phyloP scores from a whole-genome alignment of 2,797 vertebrate genomes.

The Myripristis murdjan region DNA sequence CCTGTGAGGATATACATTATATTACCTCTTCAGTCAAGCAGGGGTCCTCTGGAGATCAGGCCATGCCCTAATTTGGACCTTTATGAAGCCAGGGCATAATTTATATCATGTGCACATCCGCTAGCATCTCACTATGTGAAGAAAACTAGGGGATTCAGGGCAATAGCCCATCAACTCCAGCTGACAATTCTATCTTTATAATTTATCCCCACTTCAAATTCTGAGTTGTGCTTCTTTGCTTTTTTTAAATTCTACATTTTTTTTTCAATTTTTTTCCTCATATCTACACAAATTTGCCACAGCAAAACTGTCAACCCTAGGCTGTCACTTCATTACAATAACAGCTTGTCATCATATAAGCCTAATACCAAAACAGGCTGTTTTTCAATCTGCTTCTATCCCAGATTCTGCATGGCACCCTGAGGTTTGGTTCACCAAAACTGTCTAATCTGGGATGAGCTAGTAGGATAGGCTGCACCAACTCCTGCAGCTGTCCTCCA shows the following conservation, averaged over 20 bases:
- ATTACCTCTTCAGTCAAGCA: neutral
- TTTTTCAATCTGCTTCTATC: neutral
- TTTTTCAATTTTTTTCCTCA: no score
- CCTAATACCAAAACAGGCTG: constrained; percentile 27
- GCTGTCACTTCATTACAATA: constrained; percentile 15
- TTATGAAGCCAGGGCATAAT: neutral
- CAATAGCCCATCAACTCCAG: neutral
- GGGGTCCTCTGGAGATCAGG: neutral
- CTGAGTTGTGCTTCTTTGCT: no score
- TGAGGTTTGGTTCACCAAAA: constrained; percentile 39
- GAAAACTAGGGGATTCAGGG: no score
- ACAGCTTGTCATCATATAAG: constrained; percentile 3
- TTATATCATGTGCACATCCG: neutral
- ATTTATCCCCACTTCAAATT: neutral
- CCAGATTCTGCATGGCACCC: constrained; percentile 11
- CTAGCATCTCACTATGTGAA: neutral
- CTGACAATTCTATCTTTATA: neutral
- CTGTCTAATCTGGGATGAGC: constrained; percentile 61
- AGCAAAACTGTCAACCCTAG: neutral
- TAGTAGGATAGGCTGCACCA: constrained; percentile 33
- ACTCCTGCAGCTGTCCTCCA: constrained; percentile 64
- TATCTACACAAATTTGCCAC: neutral
- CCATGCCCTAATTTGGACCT: neutral
- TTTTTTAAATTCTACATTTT: no score
- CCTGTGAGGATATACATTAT: neutral